Evolutionary conservation across 2,888 invertebrate species (phyloP), one percentile per base, ranked within the genome.

Genomic region (Troides aeacus): DNA sequence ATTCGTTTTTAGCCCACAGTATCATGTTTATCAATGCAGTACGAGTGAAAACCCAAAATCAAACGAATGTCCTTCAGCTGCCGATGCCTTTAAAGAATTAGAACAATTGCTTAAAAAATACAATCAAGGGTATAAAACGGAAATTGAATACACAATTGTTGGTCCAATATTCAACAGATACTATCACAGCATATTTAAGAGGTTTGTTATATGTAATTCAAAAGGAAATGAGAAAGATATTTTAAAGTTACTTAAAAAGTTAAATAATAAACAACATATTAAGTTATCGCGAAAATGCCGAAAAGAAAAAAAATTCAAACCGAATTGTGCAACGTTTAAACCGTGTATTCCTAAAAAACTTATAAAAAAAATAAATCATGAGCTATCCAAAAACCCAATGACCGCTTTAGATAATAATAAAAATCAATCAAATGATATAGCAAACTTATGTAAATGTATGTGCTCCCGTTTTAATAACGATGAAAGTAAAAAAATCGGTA

Each of bases 1-100:
- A 2, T 17, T 21, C 21, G n/a, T 21, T 59, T 24, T 15, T 5
- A 30, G 30, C 12, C 8, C 59, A 10, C 59, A 15, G 59, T 53
- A 30, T 30, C 63, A 63, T 15, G 53, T 63, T 53, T 63, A 63
- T 50, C 46, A 24, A 50, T 63, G 24, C 46, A 7, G 53, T 17
- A 17, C 15, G 17, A 63, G 50, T 50, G 50, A 53, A 63, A 10
- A 24, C 17, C 24, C 23, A 53, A 46, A 63, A 15, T 17, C 23
- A 18, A 4, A 21, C 50, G 50, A 15, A 12, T 30, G 23, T 24
- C 21, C 17, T 1, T 2, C 50, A 18, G 23, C 18, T 24, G 1
- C 24, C 15, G 53, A 63, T 50, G 50, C 63, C 6, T 63, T 59
- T 30, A 59, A 23, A 30, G 10, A 30, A 12, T 15, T 30, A 59